A percentile compares a stretch with the other conserved stretches of the same genome.
These are phyloP conservation scores for Bryconaethiops microstoma DNA, from an alignment of 2,797 vertebrate genomes.

Conservation along the genomic window DNA sequence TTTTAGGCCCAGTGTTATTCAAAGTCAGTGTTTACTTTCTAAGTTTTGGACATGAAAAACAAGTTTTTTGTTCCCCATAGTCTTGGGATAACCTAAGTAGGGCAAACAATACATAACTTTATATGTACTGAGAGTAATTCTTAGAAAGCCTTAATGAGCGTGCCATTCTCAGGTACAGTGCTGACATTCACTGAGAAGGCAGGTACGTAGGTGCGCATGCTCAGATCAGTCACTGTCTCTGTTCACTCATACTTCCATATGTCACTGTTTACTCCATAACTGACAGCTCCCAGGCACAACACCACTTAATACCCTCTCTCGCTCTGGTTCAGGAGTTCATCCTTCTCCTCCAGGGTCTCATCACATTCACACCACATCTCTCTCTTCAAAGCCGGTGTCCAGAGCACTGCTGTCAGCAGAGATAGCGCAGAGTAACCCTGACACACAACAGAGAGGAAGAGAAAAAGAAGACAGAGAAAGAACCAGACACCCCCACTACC, in stretches of 20 bases:
- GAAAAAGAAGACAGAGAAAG: slow-evolving; percentile 67
- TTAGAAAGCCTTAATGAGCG: not conserved
- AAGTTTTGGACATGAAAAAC: too few species aligned
- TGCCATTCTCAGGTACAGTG: not conserved
- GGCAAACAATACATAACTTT: not conserved
- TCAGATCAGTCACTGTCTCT: slow-evolving; percentile 38
- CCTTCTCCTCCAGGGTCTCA: slow-evolving; percentile 85
- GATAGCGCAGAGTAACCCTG: slow-evolving; percentile 83
- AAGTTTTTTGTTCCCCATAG: not conserved
- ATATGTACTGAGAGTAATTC: not conserved
- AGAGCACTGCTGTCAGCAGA: slow-evolving; percentile 84
- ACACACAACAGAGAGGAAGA: slow-evolving; percentile 84
- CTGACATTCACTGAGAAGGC: not conserved
- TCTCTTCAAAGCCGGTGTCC: slow-evolving; percentile 83
- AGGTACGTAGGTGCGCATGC: not conserved
- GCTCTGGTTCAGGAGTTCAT: slow-evolving; percentile 89
- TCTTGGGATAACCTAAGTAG: not conserved
- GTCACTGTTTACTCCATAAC: slow-evolving; percentile 80
- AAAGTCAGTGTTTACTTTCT: too few species aligned
- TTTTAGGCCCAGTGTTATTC: not conserved
- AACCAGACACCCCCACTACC: slow-evolving; percentile 62
- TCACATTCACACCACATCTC: slow-evolving; percentile 87
- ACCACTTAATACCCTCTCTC: slow-evolving; percentile 72
- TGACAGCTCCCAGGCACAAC: slow-evolving; percentile 74
- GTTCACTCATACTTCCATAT: slow-evolving; percentile 70